These are phyloP conservation scores for Micronycteris hirsuta DNA, from an alignment of 2,113 vertebrate genomes.

Conservation along the genomic window DNA sequence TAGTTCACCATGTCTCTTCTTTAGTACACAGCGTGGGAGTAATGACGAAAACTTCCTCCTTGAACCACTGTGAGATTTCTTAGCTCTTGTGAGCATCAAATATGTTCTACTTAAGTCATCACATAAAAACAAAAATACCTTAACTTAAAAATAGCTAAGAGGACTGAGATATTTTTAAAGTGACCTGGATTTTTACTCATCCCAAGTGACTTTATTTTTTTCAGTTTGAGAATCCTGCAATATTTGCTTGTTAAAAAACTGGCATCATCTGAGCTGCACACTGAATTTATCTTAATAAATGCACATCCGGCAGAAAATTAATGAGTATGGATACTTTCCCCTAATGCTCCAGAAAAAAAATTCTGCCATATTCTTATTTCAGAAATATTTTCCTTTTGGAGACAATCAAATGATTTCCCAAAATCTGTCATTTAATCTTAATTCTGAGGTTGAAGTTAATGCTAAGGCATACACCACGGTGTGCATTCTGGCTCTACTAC, in stretches of 20 bases:
- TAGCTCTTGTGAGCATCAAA: neutral
- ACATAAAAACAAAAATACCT: conserved; percentile 1
- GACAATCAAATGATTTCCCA: neutral
- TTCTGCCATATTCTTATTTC: neutral
- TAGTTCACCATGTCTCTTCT: neutral
- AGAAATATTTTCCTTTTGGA: neutral
- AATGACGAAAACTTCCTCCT: neutral
- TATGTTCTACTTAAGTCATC: neutral
- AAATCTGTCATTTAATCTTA: neutral
- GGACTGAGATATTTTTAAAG: neutral
- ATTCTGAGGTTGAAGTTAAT: neutral
- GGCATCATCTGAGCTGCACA: neutral
- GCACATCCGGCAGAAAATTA: neutral
- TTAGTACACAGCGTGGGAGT: neutral
- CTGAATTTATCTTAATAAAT: neutral
- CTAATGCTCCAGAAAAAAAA: conserved; percentile 11
- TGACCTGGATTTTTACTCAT: conserved; percentile 20
- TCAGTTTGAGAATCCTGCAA: neutral
- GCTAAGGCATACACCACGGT: neutral
- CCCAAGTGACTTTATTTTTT: neutral
- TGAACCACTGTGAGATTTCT: neutral
- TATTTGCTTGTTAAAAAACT: neutral
- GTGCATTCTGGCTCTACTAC: neutral
- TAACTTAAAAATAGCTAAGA: conserved; percentile 42
- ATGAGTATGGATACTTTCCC: neutral